Evolutionary conservation across 2,888 invertebrate genomes (phyloP).

Genomic region (Seira sanloemensis): DNA sequence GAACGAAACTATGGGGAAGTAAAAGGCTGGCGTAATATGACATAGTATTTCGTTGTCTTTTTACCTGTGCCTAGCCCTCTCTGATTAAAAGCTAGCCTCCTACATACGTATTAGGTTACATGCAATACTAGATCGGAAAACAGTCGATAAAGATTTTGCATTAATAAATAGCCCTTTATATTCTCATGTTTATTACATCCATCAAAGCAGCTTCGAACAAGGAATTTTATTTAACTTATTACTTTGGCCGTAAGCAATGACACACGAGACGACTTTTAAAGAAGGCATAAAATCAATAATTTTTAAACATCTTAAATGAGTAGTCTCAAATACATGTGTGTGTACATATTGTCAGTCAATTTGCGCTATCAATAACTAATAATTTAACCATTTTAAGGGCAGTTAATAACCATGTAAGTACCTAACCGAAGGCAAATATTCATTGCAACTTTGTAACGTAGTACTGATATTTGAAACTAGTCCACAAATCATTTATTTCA

Average conservation of each 20-base stretch:
- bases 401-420: background rate
- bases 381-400: constrained; percentile 18
- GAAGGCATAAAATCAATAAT: constrained; percentile 24
- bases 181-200: background rate
- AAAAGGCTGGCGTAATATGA: background rate
- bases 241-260: background rate
- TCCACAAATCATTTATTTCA: constrained; percentile 46
- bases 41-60: too few relatives aligned
- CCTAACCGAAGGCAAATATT: constrained; percentile 26
- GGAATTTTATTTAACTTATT: background rate
- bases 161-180: background rate
- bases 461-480: constrained; percentile 46
- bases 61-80: background rate
- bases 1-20: background rate
- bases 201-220: background rate
- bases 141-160: constrained; percentile 18
- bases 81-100: constrained; percentile 5
- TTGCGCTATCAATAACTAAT: constrained; percentile 18
- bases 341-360: constrained; percentile 33
- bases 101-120: background rate
- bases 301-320: constrained; percentile 30
- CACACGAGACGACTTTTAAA: constrained; percentile 26
- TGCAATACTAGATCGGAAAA: constrained; percentile 24
- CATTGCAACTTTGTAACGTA: background rate
- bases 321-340: too few relatives aligned